Percentiles rank a stretch among this genome's conserved stretches.
phyloP scores from a whole-genome alignment of 2,113 vertebrate genomes.

The Clarias batrachus region DNA sequence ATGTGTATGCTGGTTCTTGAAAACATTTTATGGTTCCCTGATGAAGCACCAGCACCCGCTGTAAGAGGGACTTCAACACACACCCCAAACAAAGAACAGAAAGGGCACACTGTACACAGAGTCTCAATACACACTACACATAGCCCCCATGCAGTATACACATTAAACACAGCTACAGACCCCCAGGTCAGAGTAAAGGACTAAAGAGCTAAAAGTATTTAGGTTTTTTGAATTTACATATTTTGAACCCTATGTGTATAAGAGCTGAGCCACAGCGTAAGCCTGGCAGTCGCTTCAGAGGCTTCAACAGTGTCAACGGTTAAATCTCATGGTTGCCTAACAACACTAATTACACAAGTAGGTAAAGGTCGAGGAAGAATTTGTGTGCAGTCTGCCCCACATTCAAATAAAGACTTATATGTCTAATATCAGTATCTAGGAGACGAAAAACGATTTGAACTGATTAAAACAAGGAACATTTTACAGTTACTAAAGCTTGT shows the following conservation, averaged over 20 bases:
- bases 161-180: neutral
- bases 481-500: neutral
- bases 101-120: neutral
- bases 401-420: slow-evolving; percentile 1
- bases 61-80: neutral
- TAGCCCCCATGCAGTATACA: neutral
- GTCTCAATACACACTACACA: neutral
- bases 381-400: slow-evolving; percentile 4
- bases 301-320: slow-evolving; percentile 12
- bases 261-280: slow-evolving; percentile 1
- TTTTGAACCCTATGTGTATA: neutral
- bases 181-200: neutral
- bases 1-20: neutral
- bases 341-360: slow-evolving; percentile 47
- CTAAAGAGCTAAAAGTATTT: neutral
- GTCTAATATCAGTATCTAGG: neutral
- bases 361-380: slow-evolving; percentile 33
- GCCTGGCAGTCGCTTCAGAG: slow-evolving; percentile 14
- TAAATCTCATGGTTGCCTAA: slow-evolving; percentile 41
- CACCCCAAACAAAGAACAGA: neutral
- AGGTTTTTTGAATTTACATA: neutral
- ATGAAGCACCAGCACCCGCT: neutral
- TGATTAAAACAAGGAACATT: neutral
- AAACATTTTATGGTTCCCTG: neutral
- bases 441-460: neutral